Percentiles rank a stretch among this genome's conserved stretches.
Conservation (phyloP, 2,888 invertebrate species). For the Theodoxus fluviatilis region DNA sequence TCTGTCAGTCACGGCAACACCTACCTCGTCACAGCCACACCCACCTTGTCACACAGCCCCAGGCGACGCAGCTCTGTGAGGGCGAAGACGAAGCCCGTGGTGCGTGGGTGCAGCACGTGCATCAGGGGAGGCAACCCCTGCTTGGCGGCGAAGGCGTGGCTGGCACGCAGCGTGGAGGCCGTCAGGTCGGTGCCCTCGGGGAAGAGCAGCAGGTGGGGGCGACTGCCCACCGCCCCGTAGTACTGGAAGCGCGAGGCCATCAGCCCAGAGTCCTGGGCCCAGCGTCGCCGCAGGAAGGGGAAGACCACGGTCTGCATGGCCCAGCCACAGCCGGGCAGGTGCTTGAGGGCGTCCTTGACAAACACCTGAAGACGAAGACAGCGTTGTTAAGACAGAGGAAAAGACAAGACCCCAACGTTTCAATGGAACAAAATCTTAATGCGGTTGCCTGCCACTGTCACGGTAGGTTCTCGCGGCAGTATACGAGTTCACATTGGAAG, state of each 20-base stretch:
- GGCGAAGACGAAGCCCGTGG: slow-evolving; percentile 77
- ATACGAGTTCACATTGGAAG: too few relatives aligned
- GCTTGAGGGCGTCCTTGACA: slow-evolving; percentile 86
- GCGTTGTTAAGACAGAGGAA: too few relatives aligned
- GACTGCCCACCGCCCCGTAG: slow-evolving; percentile 74
- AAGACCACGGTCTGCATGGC: slow-evolving; percentile 88
- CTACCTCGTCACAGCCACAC: too few relatives aligned
- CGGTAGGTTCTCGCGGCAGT: too few relatives aligned
- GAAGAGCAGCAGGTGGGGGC: slow-evolving; percentile 75
- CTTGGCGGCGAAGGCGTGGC: slow-evolving; percentile 76
- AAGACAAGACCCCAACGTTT: too few relatives aligned
- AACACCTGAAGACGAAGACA: too few relatives aligned
- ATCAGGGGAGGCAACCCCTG: slow-evolving; percentile 74
- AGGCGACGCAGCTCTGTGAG: too few relatives aligned
- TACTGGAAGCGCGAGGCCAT: slow-evolving; percentile 78
- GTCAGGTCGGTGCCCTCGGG: slow-evolving; percentile 90
- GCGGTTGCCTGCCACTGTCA: too few relatives aligned
- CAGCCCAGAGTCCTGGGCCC: slow-evolving; percentile 76
- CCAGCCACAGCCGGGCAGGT: slow-evolving; percentile 76
- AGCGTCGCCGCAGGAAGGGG: slow-evolving; percentile 82
- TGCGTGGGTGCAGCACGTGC: slow-evolving; percentile 85
- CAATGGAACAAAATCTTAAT: too few relatives aligned
- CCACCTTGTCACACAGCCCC: too few relatives aligned
- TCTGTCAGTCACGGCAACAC: too few relatives aligned
- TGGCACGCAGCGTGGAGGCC: slow-evolving; percentile 73